Percentiles rank a stretch among this genome's conserved stretches.
These are phyloP conservation scores for Cloeon dipterum DNA, from an alignment of 2,888 invertebrate genomes.

Conservation along the genomic window DNA sequence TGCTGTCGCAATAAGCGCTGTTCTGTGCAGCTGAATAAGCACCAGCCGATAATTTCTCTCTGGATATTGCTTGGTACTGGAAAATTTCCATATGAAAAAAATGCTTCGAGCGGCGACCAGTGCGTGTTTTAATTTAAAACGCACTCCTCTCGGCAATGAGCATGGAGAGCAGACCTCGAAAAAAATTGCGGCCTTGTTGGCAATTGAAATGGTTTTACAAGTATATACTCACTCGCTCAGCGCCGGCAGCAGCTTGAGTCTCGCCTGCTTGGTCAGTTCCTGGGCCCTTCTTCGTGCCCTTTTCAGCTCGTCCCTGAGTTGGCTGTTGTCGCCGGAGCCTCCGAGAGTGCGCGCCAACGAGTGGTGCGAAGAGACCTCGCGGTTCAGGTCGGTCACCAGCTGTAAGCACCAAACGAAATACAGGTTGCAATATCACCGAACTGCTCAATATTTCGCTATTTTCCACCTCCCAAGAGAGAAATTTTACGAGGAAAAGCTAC, in stretches of 20 bases:
- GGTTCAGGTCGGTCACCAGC: conserved; percentile 14
- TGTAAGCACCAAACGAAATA: conserved; percentile 10
- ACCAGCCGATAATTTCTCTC: too few relatives aligned
- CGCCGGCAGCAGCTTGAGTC: conserved; percentile 11
- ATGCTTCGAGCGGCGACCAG: too few relatives aligned
- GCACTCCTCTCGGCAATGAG: background rate
- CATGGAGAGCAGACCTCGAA: background rate
- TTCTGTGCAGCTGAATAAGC: too few relatives aligned
- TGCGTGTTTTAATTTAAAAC: too few relatives aligned
- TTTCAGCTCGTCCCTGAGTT: conserved; percentile 14
- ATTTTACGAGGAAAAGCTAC: too few relatives aligned
- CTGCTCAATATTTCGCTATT: conserved; percentile 12
- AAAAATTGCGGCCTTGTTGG: background rate
- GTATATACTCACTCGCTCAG: conserved; percentile 13
- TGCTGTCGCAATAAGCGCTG: too few relatives aligned
- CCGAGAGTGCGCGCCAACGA: conserved; percentile 11
- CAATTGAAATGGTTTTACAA: too few relatives aligned
- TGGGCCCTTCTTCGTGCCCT: conserved; percentile 13
- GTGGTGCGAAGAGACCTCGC: conserved; percentile 12
- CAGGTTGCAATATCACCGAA: too few relatives aligned
- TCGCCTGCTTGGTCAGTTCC: conserved; percentile 12
- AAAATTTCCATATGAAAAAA: too few relatives aligned
- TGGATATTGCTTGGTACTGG: too few relatives aligned
- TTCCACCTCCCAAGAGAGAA: too few relatives aligned
- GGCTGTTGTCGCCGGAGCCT: conserved; percentile 14